Evolutionary conservation across 1,140 invertebrate species (phyloP), one percentile per base, ranked within the genome.

Genomic region (Cepaea nemoralis): DNA sequence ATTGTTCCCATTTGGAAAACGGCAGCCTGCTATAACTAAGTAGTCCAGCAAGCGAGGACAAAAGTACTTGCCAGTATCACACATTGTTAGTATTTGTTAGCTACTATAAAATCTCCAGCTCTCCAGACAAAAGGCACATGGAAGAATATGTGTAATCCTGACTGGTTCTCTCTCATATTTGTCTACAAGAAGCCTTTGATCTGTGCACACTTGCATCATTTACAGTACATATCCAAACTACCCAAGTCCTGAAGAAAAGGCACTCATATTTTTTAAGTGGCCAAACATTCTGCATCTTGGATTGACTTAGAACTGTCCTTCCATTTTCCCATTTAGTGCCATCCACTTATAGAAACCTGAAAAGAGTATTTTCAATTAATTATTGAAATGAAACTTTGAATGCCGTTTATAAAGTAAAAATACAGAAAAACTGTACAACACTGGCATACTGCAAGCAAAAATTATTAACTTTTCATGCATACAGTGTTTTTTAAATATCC

Each of bases 21-120:
- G 94, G 33, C 95, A 95, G 83, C 98, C 98, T 82, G 99, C 97
- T 84, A 99, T 97, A 83, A 97, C 96, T 90, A 99, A 93, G 92
- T 99, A 99, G 93, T 99, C 98, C 89, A 94, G 87, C 45, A 94
- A 90, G 45, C 94, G 91, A 70, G 94, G 94, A 90, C 93, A 94
- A 85, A 94, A 92, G 83, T 92, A 92, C 87, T 93, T 93, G 78
- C 91, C 91, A 67, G 82, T 67, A 83, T 84, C 74, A 48, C 55
- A 45, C 73, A 77, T 76, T 55, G 2, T 55, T 55, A 14, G 19
- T 3, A 55, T 55, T 55, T 55, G 50, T 5, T 14, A 55, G 22
- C n/a, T 22, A 8, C n/a, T 55, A 10, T n/a, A n/a, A n/a, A n/a
- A 27, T 40, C 50, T 8, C 19, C 12, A 75, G 24, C 3, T 37